Evolutionary conservation across 2,888 invertebrate genomes (phyloP).

Genomic region (Apamea epomidion): DNA sequence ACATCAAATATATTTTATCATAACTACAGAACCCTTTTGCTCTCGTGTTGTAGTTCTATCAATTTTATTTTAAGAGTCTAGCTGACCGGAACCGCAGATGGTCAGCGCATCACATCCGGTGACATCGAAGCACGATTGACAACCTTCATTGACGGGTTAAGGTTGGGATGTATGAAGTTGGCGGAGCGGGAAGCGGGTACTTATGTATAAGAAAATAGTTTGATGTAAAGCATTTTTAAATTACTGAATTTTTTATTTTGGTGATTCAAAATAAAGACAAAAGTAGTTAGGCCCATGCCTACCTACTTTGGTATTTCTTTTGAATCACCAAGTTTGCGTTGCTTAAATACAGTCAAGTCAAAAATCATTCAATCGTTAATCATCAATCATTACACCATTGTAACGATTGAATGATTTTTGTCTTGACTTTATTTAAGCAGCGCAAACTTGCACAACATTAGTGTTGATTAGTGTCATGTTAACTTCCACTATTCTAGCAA

Average conservation of each 20-base stretch:
- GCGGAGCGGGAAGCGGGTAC: conserved; percentile 54
- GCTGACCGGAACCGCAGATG: conserved; percentile 85
- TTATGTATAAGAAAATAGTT: not conserved
- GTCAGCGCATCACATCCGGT: conserved; percentile 79
- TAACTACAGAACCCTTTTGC: conserved; percentile 49
- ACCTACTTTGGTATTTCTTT: too few relatives aligned
- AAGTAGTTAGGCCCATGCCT: too few relatives aligned
- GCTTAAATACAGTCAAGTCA: too few relatives aligned
- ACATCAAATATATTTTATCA: not conserved
- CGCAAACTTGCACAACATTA: too few relatives aligned
- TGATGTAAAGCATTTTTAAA: not conserved
- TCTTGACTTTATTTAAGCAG: not conserved
- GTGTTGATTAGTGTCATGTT: too few relatives aligned
- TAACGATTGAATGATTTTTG: not conserved
- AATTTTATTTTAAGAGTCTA: conserved; percentile 71
- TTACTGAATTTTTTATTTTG: not conserved
- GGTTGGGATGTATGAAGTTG: conserved; percentile 48
- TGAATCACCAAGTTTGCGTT: too few relatives aligned
- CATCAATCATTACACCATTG: too few relatives aligned
- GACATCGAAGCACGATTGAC: conserved; percentile 80
- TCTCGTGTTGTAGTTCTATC: conserved; percentile 25
- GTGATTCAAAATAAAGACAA: not conserved
- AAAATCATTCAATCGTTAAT: too few relatives aligned
- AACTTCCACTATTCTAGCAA: not conserved
- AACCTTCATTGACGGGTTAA: conserved; percentile 73